A percentile compares a stretch with the other conserved stretches of the same genome.
Evolutionary conservation across 1,140 invertebrate species (phyloP).

Genomic region (Ladona fulva): DNA sequence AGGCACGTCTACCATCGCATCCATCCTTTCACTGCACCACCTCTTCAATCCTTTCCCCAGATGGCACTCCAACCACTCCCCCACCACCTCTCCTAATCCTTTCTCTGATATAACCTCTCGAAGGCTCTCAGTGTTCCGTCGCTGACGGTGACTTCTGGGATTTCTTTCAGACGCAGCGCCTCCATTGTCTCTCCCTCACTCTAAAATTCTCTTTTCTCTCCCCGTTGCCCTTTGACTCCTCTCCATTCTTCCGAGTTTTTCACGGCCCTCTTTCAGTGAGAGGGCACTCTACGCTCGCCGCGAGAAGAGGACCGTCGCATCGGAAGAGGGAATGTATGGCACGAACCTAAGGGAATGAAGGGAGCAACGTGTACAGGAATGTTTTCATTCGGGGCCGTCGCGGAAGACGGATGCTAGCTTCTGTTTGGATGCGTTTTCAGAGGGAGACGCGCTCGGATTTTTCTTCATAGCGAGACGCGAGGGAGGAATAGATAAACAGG

Average conservation of each 20-base stretch:
- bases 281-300: too few relatives aligned
- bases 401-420: neutral
- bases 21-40: too few relatives aligned
- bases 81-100: too few relatives aligned
- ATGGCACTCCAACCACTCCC: too few relatives aligned
- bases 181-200: neutral
- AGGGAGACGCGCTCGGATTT: too few relatives aligned
- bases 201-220: neutral
- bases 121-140: too few relatives aligned
- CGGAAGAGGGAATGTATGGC: neutral
- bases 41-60: too few relatives aligned
- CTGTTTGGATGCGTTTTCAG: neutral
- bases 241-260: neutral
- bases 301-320: too few relatives aligned
- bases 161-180: neutral
- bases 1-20: too few relatives aligned
- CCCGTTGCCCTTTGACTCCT: neutral
- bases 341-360: neutral
- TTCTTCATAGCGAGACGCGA: too few relatives aligned
- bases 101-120: too few relatives aligned
- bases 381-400: neutral
- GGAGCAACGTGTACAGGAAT: neutral
- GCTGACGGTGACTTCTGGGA: neutral
- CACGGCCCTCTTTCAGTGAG: neutral
- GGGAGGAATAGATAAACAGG: too few relatives aligned